A percentile compares a stretch with the other conserved stretches of the same genome.
phyloP scores from a whole-genome alignment of 2,797 vertebrate genomes.

The Takifugu rubripes region DNA sequence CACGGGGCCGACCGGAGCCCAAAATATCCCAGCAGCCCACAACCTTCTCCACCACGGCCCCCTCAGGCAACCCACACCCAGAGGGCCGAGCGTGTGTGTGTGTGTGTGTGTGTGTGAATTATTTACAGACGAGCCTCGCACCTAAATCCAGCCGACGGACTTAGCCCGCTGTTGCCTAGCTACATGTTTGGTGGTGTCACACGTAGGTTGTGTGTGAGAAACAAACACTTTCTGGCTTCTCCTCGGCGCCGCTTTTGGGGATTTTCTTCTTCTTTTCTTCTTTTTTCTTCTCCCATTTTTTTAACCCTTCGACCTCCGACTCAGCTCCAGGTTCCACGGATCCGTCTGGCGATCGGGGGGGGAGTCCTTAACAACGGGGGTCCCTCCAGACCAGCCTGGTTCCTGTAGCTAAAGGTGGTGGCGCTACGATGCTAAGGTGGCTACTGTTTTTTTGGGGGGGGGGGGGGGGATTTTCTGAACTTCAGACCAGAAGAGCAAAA shows the following conservation, averaged over 20 bases:
- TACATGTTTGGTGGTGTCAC: conserved; percentile 59
- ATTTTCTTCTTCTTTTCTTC: background rate
- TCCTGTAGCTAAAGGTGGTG: no score
- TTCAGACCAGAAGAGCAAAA: no score
- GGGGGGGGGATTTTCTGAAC: no score
- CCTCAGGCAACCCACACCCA: conserved; percentile 50
- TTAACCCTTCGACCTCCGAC: conserved; percentile 11
- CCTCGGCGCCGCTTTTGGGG: no score
- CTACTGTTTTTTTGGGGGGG: background rate
- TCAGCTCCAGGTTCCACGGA: background rate
- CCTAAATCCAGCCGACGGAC: conserved; percentile 52
- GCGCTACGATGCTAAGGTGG: no score
- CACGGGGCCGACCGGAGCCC: conserved; percentile 18
- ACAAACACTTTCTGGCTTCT: conserved; percentile 51
- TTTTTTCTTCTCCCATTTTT: background rate
- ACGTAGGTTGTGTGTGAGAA: conserved; percentile 58
- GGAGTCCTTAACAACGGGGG: no score
- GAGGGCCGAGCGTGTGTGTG: conserved; percentile 14
- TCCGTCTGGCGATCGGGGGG: no score
- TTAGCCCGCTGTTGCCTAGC: conserved; percentile 66
- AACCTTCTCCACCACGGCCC: conserved; percentile 30
- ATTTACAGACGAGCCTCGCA: conserved; percentile 51
- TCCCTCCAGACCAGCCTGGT: no score
- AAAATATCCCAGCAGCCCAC: conserved; percentile 56
- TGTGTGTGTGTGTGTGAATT: conserved; percentile 45